phyloP scores from a whole-genome alignment of 2,888 invertebrate genomes.

The Muscina levida region DNA sequence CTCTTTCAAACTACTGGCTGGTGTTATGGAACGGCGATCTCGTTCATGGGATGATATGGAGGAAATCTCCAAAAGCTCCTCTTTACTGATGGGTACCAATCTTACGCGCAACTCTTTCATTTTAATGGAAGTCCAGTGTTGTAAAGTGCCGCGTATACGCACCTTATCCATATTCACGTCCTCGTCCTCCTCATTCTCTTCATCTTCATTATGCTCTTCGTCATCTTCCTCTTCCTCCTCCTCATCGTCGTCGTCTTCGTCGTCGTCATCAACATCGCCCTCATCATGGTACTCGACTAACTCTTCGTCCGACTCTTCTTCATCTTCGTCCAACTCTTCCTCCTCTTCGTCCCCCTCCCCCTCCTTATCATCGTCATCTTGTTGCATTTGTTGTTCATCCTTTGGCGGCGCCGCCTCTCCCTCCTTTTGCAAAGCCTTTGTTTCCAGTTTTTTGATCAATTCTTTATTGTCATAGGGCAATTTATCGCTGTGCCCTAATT shows the following conservation, averaged over 20 bases:
- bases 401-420: slow-evolving; percentile 16
- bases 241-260: slow-evolving; percentile 45
- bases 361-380: slow-evolving; percentile 55
- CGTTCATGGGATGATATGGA: slow-evolving; percentile 57
- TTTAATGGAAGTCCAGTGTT: slow-evolving; percentile 56
- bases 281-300: slow-evolving; percentile 59
- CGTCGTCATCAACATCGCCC: slow-evolving; percentile 1
- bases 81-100: slow-evolving; percentile 48
- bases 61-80: slow-evolving; percentile 59
- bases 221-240: slow-evolving; percentile 44
- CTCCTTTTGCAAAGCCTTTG: slow-evolving; percentile 10
- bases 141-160: slow-evolving; percentile 37
- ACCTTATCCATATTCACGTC: slow-evolving; percentile 28
- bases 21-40: slow-evolving; percentile 52
- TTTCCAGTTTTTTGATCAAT: slow-evolving; percentile 65
- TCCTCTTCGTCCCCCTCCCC: slow-evolving; percentile 61
- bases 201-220: slow-evolving; percentile 39
- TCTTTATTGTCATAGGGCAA: slow-evolving; percentile 70
- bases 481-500: slow-evolving; percentile 73
- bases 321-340: slow-evolving; percentile 67
- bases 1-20: slow-evolving; percentile 39
- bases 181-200: slow-evolving; percentile 12
- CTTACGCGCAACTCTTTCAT: slow-evolving; percentile 54
- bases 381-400: slow-evolving; percentile 10
- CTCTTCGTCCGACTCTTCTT: slow-evolving; percentile 45